Evolutionary conservation across 2,113 vertebrate species (phyloP), one percentile per base, ranked within the genome.

Genomic region (Zosterops lateralis): DNA sequence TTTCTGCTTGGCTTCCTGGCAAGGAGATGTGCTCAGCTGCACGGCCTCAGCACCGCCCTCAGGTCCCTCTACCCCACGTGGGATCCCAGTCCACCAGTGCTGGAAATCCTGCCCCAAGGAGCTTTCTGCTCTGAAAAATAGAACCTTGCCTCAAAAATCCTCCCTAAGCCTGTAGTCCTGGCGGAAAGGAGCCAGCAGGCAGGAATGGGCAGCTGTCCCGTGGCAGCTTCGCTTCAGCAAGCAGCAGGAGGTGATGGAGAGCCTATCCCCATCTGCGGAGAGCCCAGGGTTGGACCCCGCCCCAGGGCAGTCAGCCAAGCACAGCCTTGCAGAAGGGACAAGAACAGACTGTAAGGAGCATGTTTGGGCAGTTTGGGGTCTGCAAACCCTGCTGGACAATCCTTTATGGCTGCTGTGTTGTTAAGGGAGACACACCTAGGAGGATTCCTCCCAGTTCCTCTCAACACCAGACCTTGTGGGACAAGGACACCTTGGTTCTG

Each of bases 391-490:
- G 21, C 42, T 58, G 84, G 34, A 32, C 17, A 45, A 26, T 34
- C 11, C 8, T 44, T 74, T 29, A 14, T 12, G 22, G 42, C 31
- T 22, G 56, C 9, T 17, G 15, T 31, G 13, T 5, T 32, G 18
- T 17, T 40, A 29, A 51, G 26, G 29, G 11, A 22, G 17, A 31
- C 16, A 64, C 3, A 4, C 6, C 38, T 38, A 38, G 38, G 38
- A 38, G 38, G 38, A 38, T 38, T 38, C 38, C 3, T n/a, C 53
- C 36, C 40, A 38, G 60, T 14, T 73, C 31, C 10, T 53, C 29
- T 40, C 1, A 2, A 9, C 7, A 6, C 20, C 5, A 3, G 20
- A 17, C 7, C 40, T 8, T 1, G 2, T 6, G 17, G 54, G 24
- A n/a, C 34, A 31, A 42, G 54, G 58, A 42, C 60, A 50, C 14